A percentile compares a stretch with the other conserved stretches of the same genome.
Evolutionary conservation across 2,113 vertebrate species (phyloP).

Genomic region (Ciconia boyciana): DNA sequence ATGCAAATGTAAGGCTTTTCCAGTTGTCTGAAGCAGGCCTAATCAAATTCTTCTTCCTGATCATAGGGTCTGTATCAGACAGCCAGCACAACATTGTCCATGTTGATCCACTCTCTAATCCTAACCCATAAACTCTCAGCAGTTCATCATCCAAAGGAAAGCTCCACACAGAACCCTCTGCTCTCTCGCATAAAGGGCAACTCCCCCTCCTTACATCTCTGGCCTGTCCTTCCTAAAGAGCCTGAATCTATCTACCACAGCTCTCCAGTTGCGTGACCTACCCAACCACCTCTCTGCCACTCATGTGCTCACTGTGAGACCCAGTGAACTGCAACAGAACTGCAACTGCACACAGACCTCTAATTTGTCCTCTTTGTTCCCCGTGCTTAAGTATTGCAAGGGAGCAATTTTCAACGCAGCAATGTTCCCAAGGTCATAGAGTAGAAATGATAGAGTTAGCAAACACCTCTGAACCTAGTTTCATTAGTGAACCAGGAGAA

Average conservation of each 20-base stretch:
- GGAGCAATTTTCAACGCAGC: background rate
- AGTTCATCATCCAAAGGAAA: background rate
- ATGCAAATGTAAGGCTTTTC: background rate
- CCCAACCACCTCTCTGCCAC: background rate
- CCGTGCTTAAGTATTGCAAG: background rate
- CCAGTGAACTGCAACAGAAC: background rate
- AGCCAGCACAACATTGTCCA: background rate
- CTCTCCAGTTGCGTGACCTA: background rate
- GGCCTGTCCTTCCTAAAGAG: background rate
- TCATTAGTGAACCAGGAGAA: background rate
- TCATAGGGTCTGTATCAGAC: background rate
- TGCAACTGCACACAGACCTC: background rate
- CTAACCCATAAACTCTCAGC: background rate
- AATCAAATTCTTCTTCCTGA: background rate
- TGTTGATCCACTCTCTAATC: background rate
- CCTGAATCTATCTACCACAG: background rate
- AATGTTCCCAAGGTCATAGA: background rate
- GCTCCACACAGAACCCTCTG: background rate
- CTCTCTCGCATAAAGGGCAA: background rate
- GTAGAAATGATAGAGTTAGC: background rate
- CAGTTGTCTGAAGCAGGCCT: background rate
- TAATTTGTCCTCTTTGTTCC: background rate
- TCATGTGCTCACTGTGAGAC: background rate
- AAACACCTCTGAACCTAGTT: background rate
- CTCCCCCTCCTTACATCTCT: background rate